A percentile compares a stretch with the other conserved stretches of the same genome.
Conservation (phyloP, 2,888 invertebrate genomes). For the Lordiphosa fenestrarum region DNA sequence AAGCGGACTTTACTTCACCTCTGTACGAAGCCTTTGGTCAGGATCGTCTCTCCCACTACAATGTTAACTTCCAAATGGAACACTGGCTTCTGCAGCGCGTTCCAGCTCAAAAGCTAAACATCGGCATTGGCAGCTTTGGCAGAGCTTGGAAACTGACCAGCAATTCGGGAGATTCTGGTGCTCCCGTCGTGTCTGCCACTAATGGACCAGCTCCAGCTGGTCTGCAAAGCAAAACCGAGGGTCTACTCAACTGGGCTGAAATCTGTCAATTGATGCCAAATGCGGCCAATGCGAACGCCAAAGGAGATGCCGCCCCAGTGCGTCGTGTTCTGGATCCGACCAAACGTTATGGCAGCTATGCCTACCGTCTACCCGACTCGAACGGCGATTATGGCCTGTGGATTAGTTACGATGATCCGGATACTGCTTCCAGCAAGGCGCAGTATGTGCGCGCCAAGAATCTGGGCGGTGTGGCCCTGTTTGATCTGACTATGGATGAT, state of each 20-base stretch:
- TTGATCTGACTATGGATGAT: constrained; percentile 89
- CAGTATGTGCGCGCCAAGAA: constrained; percentile 86
- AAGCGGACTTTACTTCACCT: constrained; percentile 89
- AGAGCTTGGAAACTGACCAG: constrained; percentile 89
- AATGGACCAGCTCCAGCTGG: constrained; percentile 88
- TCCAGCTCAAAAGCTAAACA: constrained; percentile 85
- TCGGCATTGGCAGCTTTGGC: constrained; percentile 87
- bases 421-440: constrained; percentile 90
- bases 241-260: constrained; percentile 89
- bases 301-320: constrained; percentile 84
- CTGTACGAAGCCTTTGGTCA: constrained; percentile 87
- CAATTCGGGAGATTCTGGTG: constrained; percentile 88
- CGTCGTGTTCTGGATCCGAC: constrained; percentile 90
- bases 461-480: constrained; percentile 88
- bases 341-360: constrained; percentile 89
- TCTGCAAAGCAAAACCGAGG: constrained; percentile 86
- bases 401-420: constrained; percentile 91
- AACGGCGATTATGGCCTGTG: constrained; percentile 87
- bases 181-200: constrained; percentile 85
- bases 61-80: constrained; percentile 85
- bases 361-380: constrained; percentile 86
- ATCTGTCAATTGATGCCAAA: constrained; percentile 88
- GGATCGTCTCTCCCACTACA: constrained; percentile 83
- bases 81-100: constrained; percentile 84
- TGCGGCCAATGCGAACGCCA: constrained; percentile 82